These are phyloP conservation scores for Amazona vittata DNA, from an alignment of 2,113 vertebrate genomes.

Conservation along the genomic window DNA sequence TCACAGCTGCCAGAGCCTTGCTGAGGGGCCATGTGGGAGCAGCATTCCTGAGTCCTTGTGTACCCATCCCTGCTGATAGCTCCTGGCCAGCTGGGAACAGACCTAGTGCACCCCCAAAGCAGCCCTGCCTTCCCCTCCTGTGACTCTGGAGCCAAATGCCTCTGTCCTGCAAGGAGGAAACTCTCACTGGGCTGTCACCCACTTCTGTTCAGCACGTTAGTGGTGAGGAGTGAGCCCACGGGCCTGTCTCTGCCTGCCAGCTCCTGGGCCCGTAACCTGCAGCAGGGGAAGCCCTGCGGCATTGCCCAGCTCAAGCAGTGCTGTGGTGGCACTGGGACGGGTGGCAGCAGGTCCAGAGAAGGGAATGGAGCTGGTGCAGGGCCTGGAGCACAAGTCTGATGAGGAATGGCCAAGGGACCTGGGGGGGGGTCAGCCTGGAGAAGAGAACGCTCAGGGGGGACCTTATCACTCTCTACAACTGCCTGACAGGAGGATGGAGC, in stretches of 20 bases:
- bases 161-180: not conserved
- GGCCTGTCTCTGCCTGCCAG: not conserved
- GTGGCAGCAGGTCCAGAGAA: not conserved
- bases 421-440: not conserved
- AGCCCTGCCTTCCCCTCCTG: not conserved
- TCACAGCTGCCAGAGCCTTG: not conserved
- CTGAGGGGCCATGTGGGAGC: not conserved
- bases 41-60: not conserved
- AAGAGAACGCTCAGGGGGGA: not conserved
- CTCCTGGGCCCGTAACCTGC: not conserved
- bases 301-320: not conserved
- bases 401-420: not conserved
- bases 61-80: not conserved
- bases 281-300: not conserved
- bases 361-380: not conserved
- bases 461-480: not conserved
- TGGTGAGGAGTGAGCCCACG: not conserved
- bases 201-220: accelerated
- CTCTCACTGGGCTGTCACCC: not conserved
- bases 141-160: not conserved
- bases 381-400: not conserved
- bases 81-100: not conserved
- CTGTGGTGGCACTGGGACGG: not conserved
- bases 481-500: not conserved
- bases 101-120: not conserved